Conservation (phyloP, 2,113 vertebrate genomes). For the Mesitornis unicolor region DNA sequence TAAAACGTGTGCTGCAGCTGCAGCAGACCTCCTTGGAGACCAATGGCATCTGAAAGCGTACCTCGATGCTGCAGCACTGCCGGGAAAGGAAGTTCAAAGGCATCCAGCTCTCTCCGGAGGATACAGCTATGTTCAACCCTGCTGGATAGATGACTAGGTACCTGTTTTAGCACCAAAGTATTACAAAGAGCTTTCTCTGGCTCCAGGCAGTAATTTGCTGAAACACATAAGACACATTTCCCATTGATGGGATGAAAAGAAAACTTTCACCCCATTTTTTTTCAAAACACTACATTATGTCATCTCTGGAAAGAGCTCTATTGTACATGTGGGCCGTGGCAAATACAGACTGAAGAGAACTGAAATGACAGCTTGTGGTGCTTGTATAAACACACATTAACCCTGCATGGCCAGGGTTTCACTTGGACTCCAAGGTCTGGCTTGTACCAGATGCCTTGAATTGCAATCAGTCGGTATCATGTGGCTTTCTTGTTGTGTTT, state of each 20-base stretch:
- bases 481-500: not conserved
- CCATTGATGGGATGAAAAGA: constrained; percentile 46
- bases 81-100: constrained; percentile 47
- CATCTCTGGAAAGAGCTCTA: constrained; percentile 31
- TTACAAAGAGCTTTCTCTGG: constrained; percentile 60
- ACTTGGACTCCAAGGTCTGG: not conserved
- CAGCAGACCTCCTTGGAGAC: not conserved
- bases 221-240: constrained; percentile 15
- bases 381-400: constrained; percentile 34
- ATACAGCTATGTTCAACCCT: constrained; percentile 30
- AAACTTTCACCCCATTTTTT: constrained; percentile 21
- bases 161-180: constrained; percentile 48
- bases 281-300: constrained; percentile 14
- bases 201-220: constrained; percentile 56
- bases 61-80: not conserved
- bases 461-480: not conserved
- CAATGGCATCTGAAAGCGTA: not conserved
- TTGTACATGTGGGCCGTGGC: not conserved
- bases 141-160: constrained; percentile 44
- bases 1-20: constrained; percentile 1
- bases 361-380: not conserved
- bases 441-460: not conserved
- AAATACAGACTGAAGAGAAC: not conserved
- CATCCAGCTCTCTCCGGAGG: constrained; percentile 18
- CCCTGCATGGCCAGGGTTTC: not conserved